Evolutionary conservation across 2,797 vertebrate species (phyloP), one percentile per base, ranked within the genome.

Genomic region (Lagothrix lagotricha): DNA sequence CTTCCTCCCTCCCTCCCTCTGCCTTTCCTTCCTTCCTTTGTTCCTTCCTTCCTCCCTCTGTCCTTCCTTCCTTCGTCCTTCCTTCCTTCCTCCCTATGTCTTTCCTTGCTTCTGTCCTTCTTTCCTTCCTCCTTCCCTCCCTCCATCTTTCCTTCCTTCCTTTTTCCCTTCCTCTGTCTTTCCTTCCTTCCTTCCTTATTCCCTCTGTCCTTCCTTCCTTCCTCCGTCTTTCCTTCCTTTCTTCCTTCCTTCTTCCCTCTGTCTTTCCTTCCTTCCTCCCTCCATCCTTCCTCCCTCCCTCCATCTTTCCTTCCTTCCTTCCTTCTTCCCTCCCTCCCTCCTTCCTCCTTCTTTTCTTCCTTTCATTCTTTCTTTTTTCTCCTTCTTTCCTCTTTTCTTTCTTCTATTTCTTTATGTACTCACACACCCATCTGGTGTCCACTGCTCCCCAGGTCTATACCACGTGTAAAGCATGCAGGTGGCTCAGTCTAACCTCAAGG

Each of bases 1-100:
- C 20, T 7, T 10, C 2, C 44, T 26, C 4, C 36, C 7, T 26
- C 6, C 24, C 2, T 19, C 8, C 17, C 4, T 20, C 30, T 28
- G 0, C 30, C 58, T 28, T 61, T 14, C n/a, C 3, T 41, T 41
- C 39, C n/a, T n/a, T n/a, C n/a, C n/a, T n/a, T n/a, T n/a, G n/a
- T n/a, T n/a, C n/a, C n/a, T 1, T 11, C 2, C 61, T 13, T 7
- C 2, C 22, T 4, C 9, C 1, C 3, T 11, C 13, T 7, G 0
- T 19, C 26, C 12, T 26, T 17, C 24, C 2, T 20, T 9, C 19
- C 4, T 22, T 15, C 30, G 4, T 41, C 41, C 41, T 41, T 41
- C 41, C 41, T 41, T 41, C 41, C 41, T 41, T 41, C 4, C 33
- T 10, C 7, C 6, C 17, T 36, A 9, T 9, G 3, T 0, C 28